A percentile compares a stretch with the other conserved stretches of the same genome.
These are phyloP conservation scores for Chymomyza procnemis DNA, from an alignment of 2,888 invertebrate genomes.

Conservation along the genomic window DNA sequence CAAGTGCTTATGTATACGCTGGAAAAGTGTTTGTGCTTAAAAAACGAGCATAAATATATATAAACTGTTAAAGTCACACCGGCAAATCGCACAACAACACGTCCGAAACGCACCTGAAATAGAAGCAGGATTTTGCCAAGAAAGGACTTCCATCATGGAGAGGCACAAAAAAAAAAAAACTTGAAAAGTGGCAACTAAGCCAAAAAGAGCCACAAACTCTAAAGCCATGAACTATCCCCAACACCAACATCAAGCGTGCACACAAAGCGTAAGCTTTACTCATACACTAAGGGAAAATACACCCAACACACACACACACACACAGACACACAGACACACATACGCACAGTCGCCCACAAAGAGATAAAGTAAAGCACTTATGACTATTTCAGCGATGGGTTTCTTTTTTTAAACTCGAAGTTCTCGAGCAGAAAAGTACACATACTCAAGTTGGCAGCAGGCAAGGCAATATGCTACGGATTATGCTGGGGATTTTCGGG, in stretches of 20 bases:
- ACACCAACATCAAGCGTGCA: background rate
- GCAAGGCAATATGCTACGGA: conserved; percentile 69
- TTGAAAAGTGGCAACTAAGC: conserved; percentile 69
- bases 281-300: no score
- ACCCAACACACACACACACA: background rate
- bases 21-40: conserved; percentile 53
- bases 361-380: conserved; percentile 68
- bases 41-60: conserved; percentile 49
- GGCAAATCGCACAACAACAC: conserved; percentile 8
- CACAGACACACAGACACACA: no score
- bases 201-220: conserved; percentile 59
- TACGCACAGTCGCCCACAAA: conserved; percentile 41
- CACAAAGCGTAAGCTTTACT: background rate
- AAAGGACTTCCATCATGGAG: conserved; percentile 23
- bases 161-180: conserved; percentile 61
- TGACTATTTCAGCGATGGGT: conserved; percentile 67
- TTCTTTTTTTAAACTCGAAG: conserved; percentile 41
- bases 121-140: background rate
- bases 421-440: conserved; percentile 72
- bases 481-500: conserved; percentile 69
- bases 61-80: conserved; percentile 70
- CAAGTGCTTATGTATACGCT: background rate
- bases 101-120: background rate
- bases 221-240: background rate
- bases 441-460: conserved; percentile 57